Evolutionary conservation across 1,140 invertebrate genomes (phyloP), one percentile per base, ranked within the genome.

Genomic region (Papilio dardanus): DNA sequence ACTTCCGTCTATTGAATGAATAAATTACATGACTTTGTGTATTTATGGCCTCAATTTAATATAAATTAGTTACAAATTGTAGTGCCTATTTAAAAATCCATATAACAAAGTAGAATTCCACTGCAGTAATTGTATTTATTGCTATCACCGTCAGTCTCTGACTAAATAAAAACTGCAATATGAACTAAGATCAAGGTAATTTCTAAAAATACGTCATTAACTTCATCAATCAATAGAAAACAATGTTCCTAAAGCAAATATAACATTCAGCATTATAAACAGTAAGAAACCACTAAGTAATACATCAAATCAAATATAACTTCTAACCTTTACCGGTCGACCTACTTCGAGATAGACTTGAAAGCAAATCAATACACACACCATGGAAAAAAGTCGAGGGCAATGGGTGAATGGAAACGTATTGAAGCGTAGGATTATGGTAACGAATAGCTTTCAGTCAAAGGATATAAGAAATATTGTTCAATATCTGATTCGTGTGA

Each of bases 341-440:
- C 54, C 54, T 62, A 62, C 54, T 62, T 62, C 24, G 10, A 62
- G 54, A 24, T 28, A 28, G 54, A 62, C 54, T 62, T 62, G 54
- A 62, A 62, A 62, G 54, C 54, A 62, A 62, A 62, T 62, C 54
- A 62, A 62, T 62, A 62, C 21, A 54, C 50, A 54, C 21, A 62
- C 54, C 54, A 62, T 62, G 54, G 21, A 62, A 62, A 54, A 58
- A 62, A 62, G 8, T 62, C 54, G 54, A 62, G 24, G 54, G 54
- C 21, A 28, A 58, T 62, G 54, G 54, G 3, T 62, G 24, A 62
- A 62, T 62, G 54, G 24, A 30, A 28, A 28, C 30, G 54, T 30
- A 62, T 62, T 62, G 54, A 62, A 28, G 21, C 54, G 54, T 58
- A 58, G 54, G 14, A 62, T 28, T 62, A 62, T 62, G 54, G 54